Conservation (phyloP, 2,113 vertebrate species). For the Oostethus manadensis region DNA sequence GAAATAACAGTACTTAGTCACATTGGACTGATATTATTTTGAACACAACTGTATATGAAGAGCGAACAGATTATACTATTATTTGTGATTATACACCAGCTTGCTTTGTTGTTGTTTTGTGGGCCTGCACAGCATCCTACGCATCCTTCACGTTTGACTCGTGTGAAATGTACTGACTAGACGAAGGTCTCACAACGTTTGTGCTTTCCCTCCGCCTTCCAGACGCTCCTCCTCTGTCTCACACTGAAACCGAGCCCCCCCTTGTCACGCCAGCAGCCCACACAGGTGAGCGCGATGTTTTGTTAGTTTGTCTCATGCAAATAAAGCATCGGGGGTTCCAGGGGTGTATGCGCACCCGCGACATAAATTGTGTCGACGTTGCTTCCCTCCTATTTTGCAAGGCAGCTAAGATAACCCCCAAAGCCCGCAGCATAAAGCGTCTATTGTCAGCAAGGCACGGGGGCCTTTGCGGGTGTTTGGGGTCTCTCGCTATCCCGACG, state of each 20-base stretch:
- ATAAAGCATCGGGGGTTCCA: neutral
- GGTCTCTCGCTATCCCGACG: slow-evolving; percentile 55
- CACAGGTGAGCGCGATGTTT: slow-evolving; percentile 78
- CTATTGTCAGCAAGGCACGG: slow-evolving; percentile 50
- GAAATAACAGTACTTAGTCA: too few relatives aligned
- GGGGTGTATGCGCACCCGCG: neutral
- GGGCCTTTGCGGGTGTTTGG: slow-evolving; percentile 45
- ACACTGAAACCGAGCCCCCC: slow-evolving; percentile 89
- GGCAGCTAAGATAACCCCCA: slow-evolving; percentile 39
- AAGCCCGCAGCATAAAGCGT: slow-evolving; percentile 43
- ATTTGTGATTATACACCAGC: too few relatives aligned
- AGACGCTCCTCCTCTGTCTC: slow-evolving; percentile 88
- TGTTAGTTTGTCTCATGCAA: neutral
- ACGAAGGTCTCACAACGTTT: slow-evolving; percentile 1
- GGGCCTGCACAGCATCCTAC: too few relatives aligned
- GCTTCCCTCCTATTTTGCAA: slow-evolving; percentile 43
- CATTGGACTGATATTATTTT: too few relatives aligned
- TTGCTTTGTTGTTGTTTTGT: too few relatives aligned
- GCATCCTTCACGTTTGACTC: too few relatives aligned
- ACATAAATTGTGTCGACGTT: slow-evolving; percentile 34
- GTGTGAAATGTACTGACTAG: neutral
- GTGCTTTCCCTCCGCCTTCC: slow-evolving; percentile 35
- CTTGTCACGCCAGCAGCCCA: slow-evolving; percentile 78
- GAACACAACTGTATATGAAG: too few relatives aligned
- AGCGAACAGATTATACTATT: too few relatives aligned